phyloP scores from a whole-genome alignment of 64 coral and sea anemone species.

The Montipora foliosa region DNA sequence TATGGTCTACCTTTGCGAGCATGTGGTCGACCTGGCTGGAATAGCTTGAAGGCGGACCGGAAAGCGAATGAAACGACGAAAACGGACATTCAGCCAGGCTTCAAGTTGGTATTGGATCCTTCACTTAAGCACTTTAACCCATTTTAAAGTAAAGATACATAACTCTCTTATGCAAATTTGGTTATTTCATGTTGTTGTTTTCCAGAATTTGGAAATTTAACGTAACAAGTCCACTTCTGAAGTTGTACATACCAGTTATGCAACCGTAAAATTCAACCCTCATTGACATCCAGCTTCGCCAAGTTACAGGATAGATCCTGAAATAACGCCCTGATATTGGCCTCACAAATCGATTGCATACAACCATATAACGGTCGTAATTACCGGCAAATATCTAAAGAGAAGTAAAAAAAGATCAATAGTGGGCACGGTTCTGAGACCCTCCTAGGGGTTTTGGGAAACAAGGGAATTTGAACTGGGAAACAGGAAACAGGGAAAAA shows the following conservation, averaged over 20 bases:
- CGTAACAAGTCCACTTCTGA: background rate
- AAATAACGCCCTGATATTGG: constrained; percentile 55
- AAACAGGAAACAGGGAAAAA: no score
- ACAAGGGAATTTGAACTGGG: no score
- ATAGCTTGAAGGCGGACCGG: no score
- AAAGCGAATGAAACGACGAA: no score
- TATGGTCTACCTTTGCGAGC: no score
- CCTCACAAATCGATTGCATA: constrained; percentile 40
- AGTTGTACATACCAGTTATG: constrained; percentile 44
- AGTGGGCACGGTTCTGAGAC: no score
- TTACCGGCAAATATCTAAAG: constrained; percentile 74
- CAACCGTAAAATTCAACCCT: constrained; percentile 73
- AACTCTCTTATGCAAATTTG: no score
- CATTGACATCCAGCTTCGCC: constrained; percentile 72
- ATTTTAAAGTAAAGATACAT: no score
- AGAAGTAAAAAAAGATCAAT: background rate
- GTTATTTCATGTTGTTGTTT: no score
- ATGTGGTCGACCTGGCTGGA: no score
- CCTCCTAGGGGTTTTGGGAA: no score
- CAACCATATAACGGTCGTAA: constrained; percentile 63
- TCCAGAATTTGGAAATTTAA: no score
- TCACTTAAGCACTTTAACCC: background rate
- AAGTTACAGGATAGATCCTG: constrained; percentile 66
- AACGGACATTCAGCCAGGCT: background rate
- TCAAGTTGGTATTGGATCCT: background rate